These are phyloP conservation scores for Maylandia zebra DNA, from an alignment of 2,113 vertebrate genomes.

Conservation along the genomic window DNA sequence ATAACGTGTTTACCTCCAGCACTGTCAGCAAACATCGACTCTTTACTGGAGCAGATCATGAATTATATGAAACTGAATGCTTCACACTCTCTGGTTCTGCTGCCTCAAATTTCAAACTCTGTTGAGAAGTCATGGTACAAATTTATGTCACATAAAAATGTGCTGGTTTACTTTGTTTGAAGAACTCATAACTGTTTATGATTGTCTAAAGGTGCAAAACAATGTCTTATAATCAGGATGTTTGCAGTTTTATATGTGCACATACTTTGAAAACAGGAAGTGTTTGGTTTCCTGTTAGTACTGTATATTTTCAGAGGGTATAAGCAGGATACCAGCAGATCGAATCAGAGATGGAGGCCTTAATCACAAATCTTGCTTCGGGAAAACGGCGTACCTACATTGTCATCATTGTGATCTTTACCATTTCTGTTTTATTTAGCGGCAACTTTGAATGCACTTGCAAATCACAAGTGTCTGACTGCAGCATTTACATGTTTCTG, in stretches of 20 bases:
- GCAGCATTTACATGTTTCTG: background rate
- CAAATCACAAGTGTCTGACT: background rate
- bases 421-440: background rate
- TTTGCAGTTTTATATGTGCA: background rate
- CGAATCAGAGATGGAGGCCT: background rate
- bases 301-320: background rate
- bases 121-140: accelerated
- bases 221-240: background rate
- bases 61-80: background rate
- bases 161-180: background rate
- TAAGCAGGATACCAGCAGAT: background rate
- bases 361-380: background rate
- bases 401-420: background rate
- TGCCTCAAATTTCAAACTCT: background rate
- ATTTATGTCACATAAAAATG: background rate
- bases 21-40: background rate
- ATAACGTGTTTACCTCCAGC: background rate
- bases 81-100: background rate
- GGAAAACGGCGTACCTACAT: background rate
- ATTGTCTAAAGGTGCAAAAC: background rate
- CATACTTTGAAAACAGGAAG: background rate
- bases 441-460: background rate
- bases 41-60: background rate
- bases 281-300: background rate
- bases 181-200: background rate